phyloP scores from a whole-genome alignment of 2,797 vertebrate species.

The Thamnophis elegans region DNA sequence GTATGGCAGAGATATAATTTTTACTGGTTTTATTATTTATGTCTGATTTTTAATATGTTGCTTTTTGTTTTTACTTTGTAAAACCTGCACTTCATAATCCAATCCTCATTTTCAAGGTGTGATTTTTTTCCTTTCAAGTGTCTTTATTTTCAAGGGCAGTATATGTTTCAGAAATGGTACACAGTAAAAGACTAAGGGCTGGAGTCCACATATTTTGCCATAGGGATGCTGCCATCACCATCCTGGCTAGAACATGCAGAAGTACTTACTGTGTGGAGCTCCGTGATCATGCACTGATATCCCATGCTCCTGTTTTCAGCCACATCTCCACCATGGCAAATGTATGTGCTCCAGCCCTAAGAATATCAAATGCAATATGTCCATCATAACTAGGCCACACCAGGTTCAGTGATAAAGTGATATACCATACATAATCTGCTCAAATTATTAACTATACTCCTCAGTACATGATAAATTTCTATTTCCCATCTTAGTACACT shows the following conservation, averaged over 20 bases:
- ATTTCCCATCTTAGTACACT: neutral
- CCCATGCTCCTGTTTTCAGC: conserved; percentile 12
- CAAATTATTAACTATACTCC: neutral
- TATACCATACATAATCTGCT: neutral
- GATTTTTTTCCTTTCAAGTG: neutral
- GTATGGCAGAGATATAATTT: neutral
- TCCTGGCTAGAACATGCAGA: neutral
- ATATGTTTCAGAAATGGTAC: neutral
- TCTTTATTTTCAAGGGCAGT: neutral
- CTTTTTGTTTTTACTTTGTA: neutral
- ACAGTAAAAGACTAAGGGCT: neutral
- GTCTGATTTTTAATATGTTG: neutral
- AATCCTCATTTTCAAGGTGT: neutral
- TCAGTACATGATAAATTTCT: neutral
- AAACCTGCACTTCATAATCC: neutral
- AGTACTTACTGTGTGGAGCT: conserved; percentile 19
- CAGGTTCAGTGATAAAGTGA: neutral
- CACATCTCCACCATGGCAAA: neutral
- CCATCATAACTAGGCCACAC: conserved; percentile 2
- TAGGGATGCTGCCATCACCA: neutral
- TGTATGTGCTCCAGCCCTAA: conserved; percentile 21
- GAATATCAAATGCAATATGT: conserved; percentile 17
- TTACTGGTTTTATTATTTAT: neutral
- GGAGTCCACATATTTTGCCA: conserved; percentile 2
- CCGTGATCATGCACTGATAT: conserved; percentile 4